Evolutionary conservation across 2,888 invertebrate genomes (phyloP).

Genomic region (Chironomus tentans): DNA sequence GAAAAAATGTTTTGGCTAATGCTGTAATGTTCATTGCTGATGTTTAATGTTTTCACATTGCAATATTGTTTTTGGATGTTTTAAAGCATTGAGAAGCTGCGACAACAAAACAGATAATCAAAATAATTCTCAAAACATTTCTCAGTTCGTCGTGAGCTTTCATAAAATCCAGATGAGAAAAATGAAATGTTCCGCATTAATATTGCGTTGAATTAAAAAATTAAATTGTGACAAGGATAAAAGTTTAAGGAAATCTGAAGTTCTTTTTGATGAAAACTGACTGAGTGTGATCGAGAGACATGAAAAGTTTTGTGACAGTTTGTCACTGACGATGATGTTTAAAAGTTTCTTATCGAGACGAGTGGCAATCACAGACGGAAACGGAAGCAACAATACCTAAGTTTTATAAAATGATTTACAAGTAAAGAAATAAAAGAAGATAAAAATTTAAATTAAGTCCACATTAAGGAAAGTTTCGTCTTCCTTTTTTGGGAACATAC

Average conservation of each 20-base stretch:
- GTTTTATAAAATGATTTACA: not conserved
- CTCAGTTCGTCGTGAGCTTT: conserved; percentile 1
- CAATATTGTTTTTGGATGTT: no score
- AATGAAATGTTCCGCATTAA: not conserved
- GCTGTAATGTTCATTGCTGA: no score
- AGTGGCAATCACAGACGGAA: not conserved
- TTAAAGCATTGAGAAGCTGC: not conserved
- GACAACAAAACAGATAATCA: not conserved
- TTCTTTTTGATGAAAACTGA: not conserved
- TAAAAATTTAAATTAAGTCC: not conserved
- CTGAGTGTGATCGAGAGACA: not conserved
- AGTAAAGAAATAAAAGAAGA: not conserved
- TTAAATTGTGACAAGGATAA: not conserved
- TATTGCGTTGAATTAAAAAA: not conserved
- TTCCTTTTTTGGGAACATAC: not conserved
- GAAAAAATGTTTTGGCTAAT: no score
- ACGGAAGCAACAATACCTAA: not conserved
- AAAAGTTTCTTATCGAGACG: not conserved
- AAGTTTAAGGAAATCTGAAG: not conserved
- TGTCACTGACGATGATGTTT: not conserved
- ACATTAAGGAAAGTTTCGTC: no score
- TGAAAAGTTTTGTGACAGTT: not conserved
- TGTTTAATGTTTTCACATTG: no score
- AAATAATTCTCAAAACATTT: not conserved
- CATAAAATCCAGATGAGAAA: not conserved